phyloP scores from a whole-genome alignment of 2,888 invertebrate species.

The Lutraria lutraria region DNA sequence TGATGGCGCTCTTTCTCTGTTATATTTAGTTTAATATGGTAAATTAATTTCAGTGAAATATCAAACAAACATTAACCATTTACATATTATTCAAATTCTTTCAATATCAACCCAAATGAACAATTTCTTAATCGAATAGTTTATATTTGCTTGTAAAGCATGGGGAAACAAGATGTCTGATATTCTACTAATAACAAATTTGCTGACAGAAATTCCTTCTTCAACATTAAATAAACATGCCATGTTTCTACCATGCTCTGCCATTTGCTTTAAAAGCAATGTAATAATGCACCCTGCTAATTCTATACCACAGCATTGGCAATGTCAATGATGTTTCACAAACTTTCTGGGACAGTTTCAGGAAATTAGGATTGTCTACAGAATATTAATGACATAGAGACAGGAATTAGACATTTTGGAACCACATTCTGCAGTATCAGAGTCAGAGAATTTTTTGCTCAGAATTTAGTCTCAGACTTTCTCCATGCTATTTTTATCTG shows the following conservation, averaged over 20 bases:
- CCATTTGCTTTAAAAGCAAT: neutral
- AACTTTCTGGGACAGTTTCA: slow-evolving; percentile 11
- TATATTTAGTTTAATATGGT: too few species aligned
- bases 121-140: too few species aligned
- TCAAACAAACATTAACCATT: too few species aligned
- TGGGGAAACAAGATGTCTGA: neutral
- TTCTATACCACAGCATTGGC: neutral
- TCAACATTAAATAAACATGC: neutral
- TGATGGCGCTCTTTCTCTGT: too few species aligned
- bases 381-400: slow-evolving; percentile 16
- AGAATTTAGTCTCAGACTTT: too few species aligned
- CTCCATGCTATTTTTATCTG: too few species aligned
- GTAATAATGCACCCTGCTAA: neutral
- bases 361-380: slow-evolving; percentile 18
- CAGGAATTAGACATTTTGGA: neutral
- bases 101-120: too few species aligned
- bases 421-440: neutral
- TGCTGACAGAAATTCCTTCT: neutral
- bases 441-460: neutral
- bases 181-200: too few species aligned
- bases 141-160: neutral
- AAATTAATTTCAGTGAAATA: too few species aligned
- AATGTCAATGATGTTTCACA: neutral
- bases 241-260: neutral
- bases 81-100: too few species aligned